Evolutionary conservation across 1,140 invertebrate genomes (phyloP).

Genomic region (Tetramorium parvispinum): DNA sequence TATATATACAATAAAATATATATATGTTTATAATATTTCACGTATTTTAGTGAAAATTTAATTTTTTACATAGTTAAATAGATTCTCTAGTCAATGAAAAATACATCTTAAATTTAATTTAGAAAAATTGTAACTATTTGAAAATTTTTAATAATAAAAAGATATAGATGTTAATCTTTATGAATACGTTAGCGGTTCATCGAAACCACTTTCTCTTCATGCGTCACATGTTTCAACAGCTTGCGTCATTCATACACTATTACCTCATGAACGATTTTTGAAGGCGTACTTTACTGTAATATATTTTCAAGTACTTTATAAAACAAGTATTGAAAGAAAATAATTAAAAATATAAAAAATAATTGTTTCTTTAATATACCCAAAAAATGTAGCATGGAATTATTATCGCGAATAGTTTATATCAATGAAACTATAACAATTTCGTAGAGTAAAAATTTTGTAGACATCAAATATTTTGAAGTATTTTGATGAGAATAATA

Average conservation of each 20-base stretch:
- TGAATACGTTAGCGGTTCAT: neutral
- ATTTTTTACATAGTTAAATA: neutral
- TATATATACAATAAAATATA: too few species aligned
- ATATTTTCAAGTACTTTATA: neutral
- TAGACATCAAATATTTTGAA: neutral
- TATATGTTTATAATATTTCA: neutral
- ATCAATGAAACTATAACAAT: neutral
- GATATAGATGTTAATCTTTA: neutral
- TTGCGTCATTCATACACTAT: slow-evolving; percentile 20
- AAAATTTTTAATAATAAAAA: neutral
- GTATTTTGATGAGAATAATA: neutral
- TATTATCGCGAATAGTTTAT: neutral
- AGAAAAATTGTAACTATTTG: neutral
- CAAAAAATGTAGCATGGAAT: neutral
- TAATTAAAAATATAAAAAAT: neutral
- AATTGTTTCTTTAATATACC: neutral
- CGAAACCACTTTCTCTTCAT: slow-evolving; percentile 55
- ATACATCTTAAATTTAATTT: neutral
- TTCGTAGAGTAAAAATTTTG: neutral
- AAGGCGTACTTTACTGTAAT: neutral
- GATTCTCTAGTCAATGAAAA: neutral
- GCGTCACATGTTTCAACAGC: slow-evolving; percentile 21
- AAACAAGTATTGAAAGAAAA: neutral
- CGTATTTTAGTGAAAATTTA: neutral
- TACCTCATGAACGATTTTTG: neutral